Conservation (phyloP, 2,888 invertebrate genomes). For the Yponomeuta plumbellus region DNA sequence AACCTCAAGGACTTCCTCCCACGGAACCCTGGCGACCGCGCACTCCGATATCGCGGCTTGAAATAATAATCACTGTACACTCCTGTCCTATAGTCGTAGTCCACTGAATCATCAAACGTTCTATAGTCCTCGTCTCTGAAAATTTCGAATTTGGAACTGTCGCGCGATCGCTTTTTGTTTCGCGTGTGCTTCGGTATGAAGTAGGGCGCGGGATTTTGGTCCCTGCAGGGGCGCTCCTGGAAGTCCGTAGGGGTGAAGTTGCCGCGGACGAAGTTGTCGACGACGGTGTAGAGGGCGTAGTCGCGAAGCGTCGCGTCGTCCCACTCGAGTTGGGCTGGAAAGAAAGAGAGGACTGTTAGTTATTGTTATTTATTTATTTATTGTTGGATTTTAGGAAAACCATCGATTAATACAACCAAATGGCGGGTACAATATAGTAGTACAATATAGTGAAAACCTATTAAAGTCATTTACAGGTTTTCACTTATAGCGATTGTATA, state of each 20-base stretch:
- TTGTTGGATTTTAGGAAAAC: too few species aligned
- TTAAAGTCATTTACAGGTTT: too few species aligned
- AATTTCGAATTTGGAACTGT: slow-evolving; percentile 17
- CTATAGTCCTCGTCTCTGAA: slow-evolving; percentile 13
- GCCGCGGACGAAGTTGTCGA: slow-evolving; percentile 54
- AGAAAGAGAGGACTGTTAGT: slow-evolving; percentile 27
- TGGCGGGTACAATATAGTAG: too few species aligned
- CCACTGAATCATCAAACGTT: slow-evolving; percentile 1
- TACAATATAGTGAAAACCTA: too few species aligned
- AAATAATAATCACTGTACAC: slow-evolving; percentile 46
- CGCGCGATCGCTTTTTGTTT: slow-evolving; percentile 41
- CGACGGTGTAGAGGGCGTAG: slow-evolving; percentile 59
- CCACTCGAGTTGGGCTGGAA: slow-evolving; percentile 61
- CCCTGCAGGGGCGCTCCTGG: slow-evolving; percentile 52
- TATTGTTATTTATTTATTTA: too few species aligned
- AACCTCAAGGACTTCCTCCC: slow-evolving; percentile 38
- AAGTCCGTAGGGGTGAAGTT: slow-evolving; percentile 64
- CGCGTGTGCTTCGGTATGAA: slow-evolving; percentile 55
- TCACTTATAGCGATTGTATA: too few species aligned
- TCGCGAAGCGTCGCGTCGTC: slow-evolving; percentile 49
- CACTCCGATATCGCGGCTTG: slow-evolving; percentile 48
- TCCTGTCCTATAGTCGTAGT: slow-evolving; percentile 26
- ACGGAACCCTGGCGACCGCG: slow-evolving; percentile 38
- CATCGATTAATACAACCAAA: too few species aligned
- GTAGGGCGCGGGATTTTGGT: slow-evolving; percentile 49